Conservation (phyloP, 2,888 invertebrate species). For the Drosophila yooni region DNA sequence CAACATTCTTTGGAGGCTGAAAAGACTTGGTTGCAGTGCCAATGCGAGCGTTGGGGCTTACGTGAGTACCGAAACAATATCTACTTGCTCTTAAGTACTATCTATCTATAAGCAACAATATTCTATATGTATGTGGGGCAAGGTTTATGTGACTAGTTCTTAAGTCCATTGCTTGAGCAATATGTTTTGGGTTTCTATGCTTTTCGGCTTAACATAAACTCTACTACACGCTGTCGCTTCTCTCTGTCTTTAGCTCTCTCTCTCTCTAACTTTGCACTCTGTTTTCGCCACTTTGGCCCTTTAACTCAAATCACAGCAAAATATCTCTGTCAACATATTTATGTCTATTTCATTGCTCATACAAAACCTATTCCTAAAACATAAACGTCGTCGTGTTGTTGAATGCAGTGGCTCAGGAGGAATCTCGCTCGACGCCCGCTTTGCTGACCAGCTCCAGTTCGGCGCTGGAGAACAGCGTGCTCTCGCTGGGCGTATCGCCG, state of each 20-base stretch:
- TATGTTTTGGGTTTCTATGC: slow-evolving; percentile 29
- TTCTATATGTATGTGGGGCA: slow-evolving; percentile 42
- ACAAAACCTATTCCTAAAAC: slow-evolving; percentile 26
- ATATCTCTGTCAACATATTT: slow-evolving; percentile 45
- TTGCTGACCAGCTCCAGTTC: slow-evolving; percentile 90
- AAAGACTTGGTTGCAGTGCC: slow-evolving; percentile 95
- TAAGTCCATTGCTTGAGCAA: slow-evolving; percentile 33
- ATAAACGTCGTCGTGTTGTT: slow-evolving; percentile 12
- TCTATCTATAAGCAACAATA: slow-evolving; percentile 31
- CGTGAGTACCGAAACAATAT: slow-evolving; percentile 78
- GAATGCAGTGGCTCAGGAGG: slow-evolving; percentile 91
- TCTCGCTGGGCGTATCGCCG: slow-evolving; percentile 92
- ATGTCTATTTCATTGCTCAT: slow-evolving; percentile 62
- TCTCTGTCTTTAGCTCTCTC: slow-evolving; percentile 3
- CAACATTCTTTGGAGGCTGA: slow-evolving; percentile 95
- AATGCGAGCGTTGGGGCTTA: slow-evolving; percentile 94
- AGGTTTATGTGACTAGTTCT: slow-evolving; percentile 34
- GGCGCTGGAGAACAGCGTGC: slow-evolving; percentile 86
- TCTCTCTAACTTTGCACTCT: slow-evolving; percentile 28
- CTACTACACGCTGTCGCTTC: slow-evolving; percentile 8
- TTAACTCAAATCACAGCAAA: slow-evolving; percentile 15
- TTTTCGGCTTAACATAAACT: slow-evolving; percentile 36
- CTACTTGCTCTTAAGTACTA: slow-evolving; percentile 13
- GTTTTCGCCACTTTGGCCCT: slow-evolving; percentile 11
- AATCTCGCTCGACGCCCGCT: slow-evolving; percentile 95